A percentile compares a stretch with the other conserved stretches of the same genome.
phyloP scores from a whole-genome alignment of 2,797 vertebrate species.

The Pseudochaenichthys georgianus region DNA sequence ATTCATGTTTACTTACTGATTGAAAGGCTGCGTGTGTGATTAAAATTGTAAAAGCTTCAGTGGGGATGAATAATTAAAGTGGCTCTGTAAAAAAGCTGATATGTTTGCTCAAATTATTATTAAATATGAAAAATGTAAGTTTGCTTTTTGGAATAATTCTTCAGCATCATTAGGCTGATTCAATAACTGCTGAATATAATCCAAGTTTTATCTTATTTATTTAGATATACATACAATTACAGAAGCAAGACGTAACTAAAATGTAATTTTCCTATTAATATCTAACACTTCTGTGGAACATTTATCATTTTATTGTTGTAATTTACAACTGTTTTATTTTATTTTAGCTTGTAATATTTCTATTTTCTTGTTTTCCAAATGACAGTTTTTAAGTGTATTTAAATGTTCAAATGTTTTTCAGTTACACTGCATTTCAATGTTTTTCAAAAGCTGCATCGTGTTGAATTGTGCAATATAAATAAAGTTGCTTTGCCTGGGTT shows the following conservation, averaged over 20 bases:
- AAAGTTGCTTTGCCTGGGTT: too few species aligned
- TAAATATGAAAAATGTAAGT: background rate
- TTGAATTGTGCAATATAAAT: too few species aligned
- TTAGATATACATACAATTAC: background rate
- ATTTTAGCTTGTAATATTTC: too few species aligned
- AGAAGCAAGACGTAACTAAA: background rate
- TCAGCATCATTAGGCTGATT: background rate
- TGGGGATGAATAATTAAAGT: background rate
- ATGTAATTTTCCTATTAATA: too few species aligned
- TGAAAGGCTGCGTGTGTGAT: background rate
- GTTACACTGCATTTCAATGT: too few species aligned
- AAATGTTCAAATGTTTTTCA: too few species aligned
- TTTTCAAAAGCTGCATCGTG: too few species aligned
- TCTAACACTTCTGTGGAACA: too few species aligned
- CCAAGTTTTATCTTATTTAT: background rate
- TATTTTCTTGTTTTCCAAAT: too few species aligned
- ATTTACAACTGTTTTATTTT: too few species aligned
- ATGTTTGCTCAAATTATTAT: background rate
- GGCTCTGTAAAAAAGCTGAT: background rate
- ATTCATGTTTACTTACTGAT: constrained; percentile 10
- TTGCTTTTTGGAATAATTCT: background rate
- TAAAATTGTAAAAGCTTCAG: background rate
- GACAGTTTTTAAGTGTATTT: too few species aligned
- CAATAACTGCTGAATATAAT: background rate
- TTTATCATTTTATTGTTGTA: too few species aligned